These are phyloP conservation scores for Listronotus oregonensis DNA, from an alignment of 1,140 invertebrate genomes.

Conservation along the genomic window DNA sequence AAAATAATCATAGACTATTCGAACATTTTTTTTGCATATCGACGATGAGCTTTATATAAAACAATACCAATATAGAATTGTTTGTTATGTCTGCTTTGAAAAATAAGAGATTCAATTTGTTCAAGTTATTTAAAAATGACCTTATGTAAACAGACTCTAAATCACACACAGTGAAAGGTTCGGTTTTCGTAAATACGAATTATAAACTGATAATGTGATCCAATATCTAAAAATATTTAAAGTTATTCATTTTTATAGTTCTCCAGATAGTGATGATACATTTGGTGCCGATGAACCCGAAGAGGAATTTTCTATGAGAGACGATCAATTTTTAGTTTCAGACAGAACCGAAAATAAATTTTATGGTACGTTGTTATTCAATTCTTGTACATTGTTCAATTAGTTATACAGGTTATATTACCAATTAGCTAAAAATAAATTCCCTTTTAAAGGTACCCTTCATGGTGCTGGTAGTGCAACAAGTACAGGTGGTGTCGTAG, in stretches of 20 bases:
- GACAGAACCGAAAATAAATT: conserved; percentile 84
- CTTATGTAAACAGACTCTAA: no score
- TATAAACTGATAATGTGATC: no score
- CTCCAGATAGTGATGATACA: conserved; percentile 83
- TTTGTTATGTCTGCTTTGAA: no score
- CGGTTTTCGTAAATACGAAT: no score
- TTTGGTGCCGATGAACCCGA: conserved; percentile 78
- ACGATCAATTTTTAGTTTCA: conserved; percentile 85
- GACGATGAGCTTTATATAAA: no score
- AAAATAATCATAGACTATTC: no score
- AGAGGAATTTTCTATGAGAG: conserved; percentile 72
- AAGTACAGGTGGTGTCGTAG: conserved; percentile 56
- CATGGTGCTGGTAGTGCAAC: conserved; percentile 59
- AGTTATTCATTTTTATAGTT: conserved; percentile 59
- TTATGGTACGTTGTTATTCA: conserved; percentile 65
- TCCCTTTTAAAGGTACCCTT: conserved; percentile 45
- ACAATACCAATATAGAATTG: no score
- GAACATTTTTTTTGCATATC: no score
- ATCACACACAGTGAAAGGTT: no score
- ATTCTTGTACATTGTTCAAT: not conserved
- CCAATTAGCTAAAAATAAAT: not conserved
- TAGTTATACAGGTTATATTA: not conserved
- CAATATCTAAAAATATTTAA: no score
- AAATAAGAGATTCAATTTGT: no score
- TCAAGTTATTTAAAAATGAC: no score